Percentiles rank a stretch among this genome's conserved stretches.
These are phyloP conservation scores for Terrapene triunguis DNA, from an alignment of 2,113 vertebrate species.

Conservation along the genomic window DNA sequence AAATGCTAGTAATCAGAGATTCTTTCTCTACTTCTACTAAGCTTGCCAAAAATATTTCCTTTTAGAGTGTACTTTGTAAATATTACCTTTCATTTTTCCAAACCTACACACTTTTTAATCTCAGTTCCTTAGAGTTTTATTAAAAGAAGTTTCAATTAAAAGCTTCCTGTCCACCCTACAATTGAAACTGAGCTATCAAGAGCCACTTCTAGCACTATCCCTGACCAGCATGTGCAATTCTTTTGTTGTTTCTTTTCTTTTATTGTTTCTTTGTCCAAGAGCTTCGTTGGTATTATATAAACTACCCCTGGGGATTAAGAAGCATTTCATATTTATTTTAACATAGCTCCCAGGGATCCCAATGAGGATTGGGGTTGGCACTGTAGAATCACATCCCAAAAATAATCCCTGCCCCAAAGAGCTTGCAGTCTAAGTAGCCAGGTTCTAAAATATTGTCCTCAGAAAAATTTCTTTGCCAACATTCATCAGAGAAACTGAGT, in stretches of 20 bases:
- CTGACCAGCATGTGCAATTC: not conserved
- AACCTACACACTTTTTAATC: not conserved
- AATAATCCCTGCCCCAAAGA: not conserved
- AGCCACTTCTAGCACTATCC: not conserved
- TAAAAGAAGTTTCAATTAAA: not conserved
- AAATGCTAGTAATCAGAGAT: not conserved
- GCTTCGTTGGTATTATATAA: not conserved
- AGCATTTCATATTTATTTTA: not conserved
- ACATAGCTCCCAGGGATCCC: rapidly evolving
- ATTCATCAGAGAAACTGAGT: not conserved
- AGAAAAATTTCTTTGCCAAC: not conserved
- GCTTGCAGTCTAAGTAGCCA: not conserved
- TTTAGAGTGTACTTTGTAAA: not conserved
- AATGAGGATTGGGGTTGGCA: not conserved
- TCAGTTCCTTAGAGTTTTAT: not conserved
- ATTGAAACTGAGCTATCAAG: not conserved
- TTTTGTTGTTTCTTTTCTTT: not conserved
- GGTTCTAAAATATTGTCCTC: not conserved
- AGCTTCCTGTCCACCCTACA: not conserved
- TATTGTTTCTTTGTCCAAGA: not conserved
- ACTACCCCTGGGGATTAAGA: not conserved
- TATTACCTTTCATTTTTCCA: not conserved
- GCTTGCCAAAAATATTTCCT: not conserved
- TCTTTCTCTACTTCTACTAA: constrained; percentile 6
- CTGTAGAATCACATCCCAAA: not conserved